These are phyloP conservation scores for Plectus sambesii DNA, from an alignment of 1,140 invertebrate species.

Conservation along the genomic window DNA sequence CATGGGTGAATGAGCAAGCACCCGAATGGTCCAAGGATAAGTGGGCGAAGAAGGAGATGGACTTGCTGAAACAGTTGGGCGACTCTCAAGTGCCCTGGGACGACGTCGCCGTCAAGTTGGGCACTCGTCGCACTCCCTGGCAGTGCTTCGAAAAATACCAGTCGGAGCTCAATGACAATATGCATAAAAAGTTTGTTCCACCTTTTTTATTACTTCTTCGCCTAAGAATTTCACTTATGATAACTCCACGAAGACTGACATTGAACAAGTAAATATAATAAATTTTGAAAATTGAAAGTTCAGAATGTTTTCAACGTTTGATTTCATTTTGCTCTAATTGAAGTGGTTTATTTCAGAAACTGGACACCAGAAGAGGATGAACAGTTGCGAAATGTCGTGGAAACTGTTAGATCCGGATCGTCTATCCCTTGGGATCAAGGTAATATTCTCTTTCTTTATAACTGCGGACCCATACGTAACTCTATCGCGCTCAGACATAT, in stretches of 20 bases:
- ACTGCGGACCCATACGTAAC: not conserved
- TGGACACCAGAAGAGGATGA: slow-evolving; percentile 47
- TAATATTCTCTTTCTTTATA: slow-evolving; percentile 12
- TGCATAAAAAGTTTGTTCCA: too few relatives aligned
- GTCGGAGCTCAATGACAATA: slow-evolving; percentile 34
- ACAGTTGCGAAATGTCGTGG: slow-evolving; percentile 35
- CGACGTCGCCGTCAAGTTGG: slow-evolving; percentile 40
- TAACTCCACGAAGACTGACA: too few relatives aligned
- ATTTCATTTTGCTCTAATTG: too few relatives aligned
- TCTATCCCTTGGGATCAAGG: slow-evolving; percentile 43
- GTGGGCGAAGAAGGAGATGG: slow-evolving; percentile 38
- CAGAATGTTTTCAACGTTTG: too few relatives aligned
- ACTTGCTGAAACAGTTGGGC: slow-evolving; percentile 30
- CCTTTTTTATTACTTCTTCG: too few relatives aligned
- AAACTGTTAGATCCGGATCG: slow-evolving; percentile 24
- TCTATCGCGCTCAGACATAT: not conserved
- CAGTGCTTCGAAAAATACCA: slow-evolving; percentile 47
- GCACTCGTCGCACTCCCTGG: slow-evolving; percentile 44
- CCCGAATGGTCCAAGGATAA: slow-evolving; percentile 38
- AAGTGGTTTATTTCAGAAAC: slow-evolving; percentile 24
- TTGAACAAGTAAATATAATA: too few relatives aligned
- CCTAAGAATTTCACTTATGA: too few relatives aligned
- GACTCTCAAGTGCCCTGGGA: slow-evolving; percentile 36
- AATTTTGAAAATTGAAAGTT: too few relatives aligned
- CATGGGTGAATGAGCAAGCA: slow-evolving; percentile 44